Base-by-base conservation (phyloP, 2,797 vertebrate species). In the Lithobates pipiens region DNA sequence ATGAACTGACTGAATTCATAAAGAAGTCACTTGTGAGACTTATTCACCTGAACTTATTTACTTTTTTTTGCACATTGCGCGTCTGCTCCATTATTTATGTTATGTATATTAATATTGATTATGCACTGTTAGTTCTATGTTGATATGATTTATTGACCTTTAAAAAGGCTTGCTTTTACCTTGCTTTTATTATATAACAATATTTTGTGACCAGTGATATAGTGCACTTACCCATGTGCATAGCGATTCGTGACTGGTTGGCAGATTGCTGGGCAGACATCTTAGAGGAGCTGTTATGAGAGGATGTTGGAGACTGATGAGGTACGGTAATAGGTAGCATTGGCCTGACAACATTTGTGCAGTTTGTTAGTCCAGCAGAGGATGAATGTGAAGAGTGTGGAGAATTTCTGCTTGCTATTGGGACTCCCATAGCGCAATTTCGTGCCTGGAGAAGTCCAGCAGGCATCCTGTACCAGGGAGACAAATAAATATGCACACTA, bases 241-340 rank as follows among this genome's bases (percentile, higher is more conserved):
- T 91, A 86, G 96, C 76, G 29, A 90, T 94, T 89, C 96, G 96
- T 9, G 93, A 85, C 90, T 96, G 97, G 93, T 92, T 93, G 88
- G 86, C 90, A 0, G 90, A 88, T 21, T 94, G 94, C 91, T 97
- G 97, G 11, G 95, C 92, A 1, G 96, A 94, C 42, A 95, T 92
- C 85, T 96, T 93, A 88, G 97, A 93, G 90, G 97, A 97, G 93
- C 95, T 97, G 90, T 93, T 96, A 25, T 95, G 92, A 83, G 97
- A 94, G 0, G 95, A 94, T 15, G 96, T 94, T 39, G 95, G 94
- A 0, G 92, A 91, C 5, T 94, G 93, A 88, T 94, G 95, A 39
- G 96, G 93, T 46, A 94, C 81, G 5, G 91, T 89, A 86, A 97
- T 93, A 2, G 97, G 96, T 39, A 96, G 94, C 63, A 94, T 90